phyloP scores from a whole-genome alignment of 2,888 invertebrate species.

The Tupiocoris notatus region DNA sequence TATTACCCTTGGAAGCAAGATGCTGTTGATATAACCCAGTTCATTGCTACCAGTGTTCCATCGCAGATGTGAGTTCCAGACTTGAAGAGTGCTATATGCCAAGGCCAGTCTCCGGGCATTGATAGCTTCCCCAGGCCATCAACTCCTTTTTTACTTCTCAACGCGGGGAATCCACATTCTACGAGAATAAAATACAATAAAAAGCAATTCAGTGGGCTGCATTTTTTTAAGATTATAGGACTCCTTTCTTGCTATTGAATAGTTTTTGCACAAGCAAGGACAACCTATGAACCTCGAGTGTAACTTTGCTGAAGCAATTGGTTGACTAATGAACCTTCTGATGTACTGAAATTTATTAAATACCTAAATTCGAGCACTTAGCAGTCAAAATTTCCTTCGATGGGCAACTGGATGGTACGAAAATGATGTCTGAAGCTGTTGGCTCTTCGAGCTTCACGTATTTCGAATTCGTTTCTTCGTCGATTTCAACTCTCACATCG shows the following conservation, averaged over 20 bases:
- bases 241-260: too few relatives aligned
- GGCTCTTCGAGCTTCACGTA: constrained; percentile 84
- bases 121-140: constrained; percentile 68
- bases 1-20: constrained; percentile 75
- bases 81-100: constrained; percentile 80
- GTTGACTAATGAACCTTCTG: too few relatives aligned
- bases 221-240: too few relatives aligned
- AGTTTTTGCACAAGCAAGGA: too few relatives aligned
- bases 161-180: constrained; percentile 72
- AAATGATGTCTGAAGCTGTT: constrained; percentile 75
- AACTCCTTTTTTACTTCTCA: constrained; percentile 54
- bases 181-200: too few relatives aligned
- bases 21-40: constrained; percentile 83
- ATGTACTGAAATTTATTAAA: too few relatives aligned
- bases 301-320: too few relatives aligned
- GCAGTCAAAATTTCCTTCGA: constrained; percentile 76
- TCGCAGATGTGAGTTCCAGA: constrained; percentile 86
- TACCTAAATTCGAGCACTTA: constrained; percentile 73
- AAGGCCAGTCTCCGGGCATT: constrained; percentile 86
- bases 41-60: constrained; percentile 75
- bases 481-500: constrained; percentile 48
- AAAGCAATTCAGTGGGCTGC: too few relatives aligned
- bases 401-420: constrained; percentile 73
- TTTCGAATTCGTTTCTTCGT: constrained; percentile 47
- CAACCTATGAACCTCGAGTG: too few relatives aligned